Conservation (phyloP, 2,888 invertebrate species). For the Parnassius glacialis region DNA sequence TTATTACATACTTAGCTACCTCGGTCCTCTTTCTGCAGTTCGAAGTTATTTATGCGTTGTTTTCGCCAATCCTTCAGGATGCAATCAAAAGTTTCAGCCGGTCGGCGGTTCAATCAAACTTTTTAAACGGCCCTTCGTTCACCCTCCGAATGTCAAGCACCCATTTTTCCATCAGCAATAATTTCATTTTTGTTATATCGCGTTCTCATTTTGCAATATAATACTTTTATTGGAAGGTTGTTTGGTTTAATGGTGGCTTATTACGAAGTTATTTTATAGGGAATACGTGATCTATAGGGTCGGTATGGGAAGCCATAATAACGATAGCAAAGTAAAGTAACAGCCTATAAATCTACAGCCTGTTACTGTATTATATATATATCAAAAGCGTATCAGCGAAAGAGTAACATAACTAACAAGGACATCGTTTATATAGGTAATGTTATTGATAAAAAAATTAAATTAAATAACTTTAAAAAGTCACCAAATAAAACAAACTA, state of each 20-base stretch:
- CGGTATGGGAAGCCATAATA: no score
- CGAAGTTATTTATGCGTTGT: slow-evolving; percentile 57
- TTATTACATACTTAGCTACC: slow-evolving; percentile 30
- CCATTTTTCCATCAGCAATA: slow-evolving; percentile 45
- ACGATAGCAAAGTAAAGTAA: no score
- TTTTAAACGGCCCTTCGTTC: slow-evolving; percentile 59
- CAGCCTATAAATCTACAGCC: no score
- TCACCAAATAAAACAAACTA: no score
- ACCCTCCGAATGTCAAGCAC: slow-evolving; percentile 47
- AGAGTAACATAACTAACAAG: no score
- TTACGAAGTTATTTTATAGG: slow-evolving; percentile 19
- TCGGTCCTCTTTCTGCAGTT: slow-evolving; percentile 27
- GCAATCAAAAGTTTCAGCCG: slow-evolving; percentile 69
- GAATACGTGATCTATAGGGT: not conserved
- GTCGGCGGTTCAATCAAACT: slow-evolving; percentile 71
- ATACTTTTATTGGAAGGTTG: slow-evolving; percentile 52
- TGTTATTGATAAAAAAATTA: no score
- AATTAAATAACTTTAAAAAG: no score
- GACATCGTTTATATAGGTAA: no score
- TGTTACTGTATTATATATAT: no score
- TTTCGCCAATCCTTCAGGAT: slow-evolving; percentile 63
- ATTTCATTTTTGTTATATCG: slow-evolving; percentile 60
- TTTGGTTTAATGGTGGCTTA: slow-evolving; percentile 20
- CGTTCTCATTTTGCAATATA: slow-evolving; percentile 61
- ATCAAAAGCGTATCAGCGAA: no score